A percentile compares a stretch with the other conserved stretches of the same genome.
Evolutionary conservation across 2,888 invertebrate genomes (phyloP).

Genomic region (Nomada hirtipes): DNA sequence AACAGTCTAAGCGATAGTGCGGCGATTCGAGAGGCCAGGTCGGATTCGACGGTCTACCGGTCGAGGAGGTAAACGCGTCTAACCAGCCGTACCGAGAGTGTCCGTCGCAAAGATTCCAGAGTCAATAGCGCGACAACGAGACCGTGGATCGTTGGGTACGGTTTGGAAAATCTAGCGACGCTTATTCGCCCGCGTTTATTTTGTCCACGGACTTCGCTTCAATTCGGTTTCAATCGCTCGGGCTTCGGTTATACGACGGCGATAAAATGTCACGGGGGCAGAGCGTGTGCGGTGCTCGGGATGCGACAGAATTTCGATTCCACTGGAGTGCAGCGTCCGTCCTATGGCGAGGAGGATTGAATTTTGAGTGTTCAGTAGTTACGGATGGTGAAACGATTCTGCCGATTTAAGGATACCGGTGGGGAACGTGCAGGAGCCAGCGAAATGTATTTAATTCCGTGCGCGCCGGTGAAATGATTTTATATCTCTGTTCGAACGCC

Average conservation of each 20-base stretch:
- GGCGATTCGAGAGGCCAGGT: slow-evolving; percentile 33
- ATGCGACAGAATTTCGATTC: background rate
- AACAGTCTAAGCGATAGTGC: slow-evolving; percentile 32
- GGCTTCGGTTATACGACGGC: background rate
- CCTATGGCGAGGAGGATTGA: background rate
- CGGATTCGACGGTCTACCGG: slow-evolving; percentile 14
- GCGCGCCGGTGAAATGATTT: too few species aligned
- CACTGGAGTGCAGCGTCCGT: background rate
- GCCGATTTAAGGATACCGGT: too few species aligned
- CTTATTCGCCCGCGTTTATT: background rate
- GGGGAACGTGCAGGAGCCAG: too few species aligned
- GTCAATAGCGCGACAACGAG: slow-evolving; percentile 31
- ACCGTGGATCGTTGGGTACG: background rate
- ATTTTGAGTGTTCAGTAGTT: too few species aligned
- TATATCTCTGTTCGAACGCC: too few species aligned
- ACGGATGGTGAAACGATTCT: too few species aligned
- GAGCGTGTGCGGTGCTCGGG: background rate
- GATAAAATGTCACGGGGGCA: background rate
- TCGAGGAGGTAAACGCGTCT: slow-evolving; percentile 11
- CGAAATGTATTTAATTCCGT: too few species aligned
- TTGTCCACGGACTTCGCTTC: background rate
- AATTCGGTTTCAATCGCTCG: background rate
- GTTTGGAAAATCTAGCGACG: background rate
- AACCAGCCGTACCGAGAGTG: slow-evolving; percentile 23
- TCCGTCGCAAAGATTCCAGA: slow-evolving; percentile 32